These are phyloP conservation scores for Oscheius sp. DNA, from an alignment of 2,888 invertebrate genomes.

Conservation along the genomic window DNA sequence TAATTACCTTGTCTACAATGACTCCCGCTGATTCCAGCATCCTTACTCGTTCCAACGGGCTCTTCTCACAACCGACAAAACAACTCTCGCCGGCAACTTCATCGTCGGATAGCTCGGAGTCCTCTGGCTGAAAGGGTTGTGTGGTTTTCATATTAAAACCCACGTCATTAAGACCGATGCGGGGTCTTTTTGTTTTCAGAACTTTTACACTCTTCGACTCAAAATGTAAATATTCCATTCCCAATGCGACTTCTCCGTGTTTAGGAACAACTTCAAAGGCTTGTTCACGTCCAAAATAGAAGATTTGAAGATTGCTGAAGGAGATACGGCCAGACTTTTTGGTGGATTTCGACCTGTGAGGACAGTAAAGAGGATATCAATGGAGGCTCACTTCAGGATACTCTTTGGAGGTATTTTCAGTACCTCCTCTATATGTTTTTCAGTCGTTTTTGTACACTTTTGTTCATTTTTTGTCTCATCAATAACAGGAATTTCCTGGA, in stretches of 20 bases:
- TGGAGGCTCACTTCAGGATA: not conserved
- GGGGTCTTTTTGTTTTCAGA: not conserved
- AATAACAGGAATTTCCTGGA: too few species aligned
- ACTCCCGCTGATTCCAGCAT: conserved; percentile 6
- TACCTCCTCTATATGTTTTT: not conserved
- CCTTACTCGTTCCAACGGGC: not conserved
- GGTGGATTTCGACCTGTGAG: too few species aligned
- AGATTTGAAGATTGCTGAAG: conserved; percentile 3
- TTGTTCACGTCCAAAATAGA: conserved; percentile 14
- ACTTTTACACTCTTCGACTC: not conserved
- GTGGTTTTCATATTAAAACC: not conserved
- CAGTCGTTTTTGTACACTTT: too few species aligned
- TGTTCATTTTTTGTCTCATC: too few species aligned
- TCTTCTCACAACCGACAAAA: not conserved
- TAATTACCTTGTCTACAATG: not conserved
- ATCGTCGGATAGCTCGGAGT: conserved; percentile 11
- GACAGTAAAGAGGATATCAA: too few species aligned
- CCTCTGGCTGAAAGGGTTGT: not conserved
- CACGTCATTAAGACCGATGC: not conserved
- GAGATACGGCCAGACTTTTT: too few species aligned
- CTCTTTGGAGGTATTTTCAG: not conserved
- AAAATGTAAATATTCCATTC: conserved; percentile 15
- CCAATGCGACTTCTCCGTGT: conserved; percentile 18
- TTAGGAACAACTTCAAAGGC: conserved; percentile 12
- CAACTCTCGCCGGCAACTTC: not conserved